Evolutionary conservation across 2,888 invertebrate species (phyloP), one percentile per base, ranked within the genome.

Genomic region (Adela reaumurella): DNA sequence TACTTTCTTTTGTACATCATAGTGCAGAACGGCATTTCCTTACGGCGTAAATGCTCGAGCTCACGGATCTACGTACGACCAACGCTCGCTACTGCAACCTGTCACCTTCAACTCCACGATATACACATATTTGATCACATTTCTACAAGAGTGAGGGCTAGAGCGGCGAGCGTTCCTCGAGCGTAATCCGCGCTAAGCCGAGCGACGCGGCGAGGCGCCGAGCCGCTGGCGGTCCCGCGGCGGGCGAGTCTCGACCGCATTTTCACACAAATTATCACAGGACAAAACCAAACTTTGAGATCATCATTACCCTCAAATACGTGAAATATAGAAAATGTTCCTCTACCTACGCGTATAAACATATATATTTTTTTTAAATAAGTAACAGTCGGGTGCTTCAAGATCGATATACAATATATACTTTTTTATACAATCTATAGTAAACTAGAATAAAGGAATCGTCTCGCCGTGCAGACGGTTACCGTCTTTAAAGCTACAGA

Each of bases 1-100:
- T 77, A 68, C 70, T 54, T 49, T 72, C 62, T 70, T 68, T 77
- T 77, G 77, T 78, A 78, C 77, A 80, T 79, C 74, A 78, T 78
- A 78, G 76, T 54, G 49, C 17, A 29, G 45, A 50, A 52, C 35
- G 35, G 35, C 35, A 35, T 35, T 14, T 35, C 14, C 35, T 14
- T 11, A 35, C 35, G 14, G 4, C 14, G 3, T 35, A 35, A 35
- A 35, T 14, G n/a, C 35, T 24, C 24, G n/a, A n/a, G n/a, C n/a
- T n/a, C n/a, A n/a, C n/a, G 8, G 24, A 24, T 24, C 24, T 4
- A 24, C 4, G 24, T 24, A 8, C 24, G 24, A n/a, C n/a, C n/a
- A n/a, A n/a, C n/a, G n/a, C n/a, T n/a, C n/a, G n/a, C n/a, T n/a
- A n/a, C n/a, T n/a, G n/a, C n/a, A n/a, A n/a, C n/a, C n/a, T n/a